Base-by-base conservation (phyloP, 2,113 vertebrate genomes). In the Pungitius pungitius region DNA sequence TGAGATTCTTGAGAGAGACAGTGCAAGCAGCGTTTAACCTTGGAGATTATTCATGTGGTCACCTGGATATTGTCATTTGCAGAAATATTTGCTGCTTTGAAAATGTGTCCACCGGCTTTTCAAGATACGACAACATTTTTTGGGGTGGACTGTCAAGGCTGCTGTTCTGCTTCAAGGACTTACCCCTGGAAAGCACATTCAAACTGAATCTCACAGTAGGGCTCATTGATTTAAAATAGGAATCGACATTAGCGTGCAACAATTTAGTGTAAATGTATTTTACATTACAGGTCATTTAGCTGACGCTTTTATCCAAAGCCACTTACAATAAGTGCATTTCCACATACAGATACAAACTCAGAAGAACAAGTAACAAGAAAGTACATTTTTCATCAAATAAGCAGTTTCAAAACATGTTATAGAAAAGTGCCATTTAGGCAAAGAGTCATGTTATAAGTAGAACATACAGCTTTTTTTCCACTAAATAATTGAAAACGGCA, bases 401-500 rank as follows among this genome's bases (percentile, higher is more conserved):
- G n/a, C n/a, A n/a, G n/a, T n/a, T n/a, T n/a, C n/a, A n/a, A n/a
- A n/a, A n/a, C n/a, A n/a, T n/a, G n/a, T n/a, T n/a, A n/a, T n/a
- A n/a, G n/a, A n/a, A n/a, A n/a, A n/a, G n/a, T n/a, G n/a, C n/a
- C n/a, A n/a, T n/a, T n/a, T n/a, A n/a, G n/a, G n/a, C n/a, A n/a
- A n/a, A n/a, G n/a, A n/a, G n/a, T n/a, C n/a, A n/a, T n/a, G 40
- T 47, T 39, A 60, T 18, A 6, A 60, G 39, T 3, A 1, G 51
- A 57, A 71, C 24, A 59, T 8, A 49, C 0, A 39, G 22, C 10
- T 20, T 69, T 11, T 35, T 13, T 43, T 59, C 2, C 17, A 27
- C 18, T 54, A 59, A 60, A 60, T 55, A 18, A 75, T 6, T 35
- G 35, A 13, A 4, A 69, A 68, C 51, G 22, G 14, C 39, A 39